Evolutionary conservation across 1,140 invertebrate species (phyloP).

Genomic region (Drosophila mayri): DNA sequence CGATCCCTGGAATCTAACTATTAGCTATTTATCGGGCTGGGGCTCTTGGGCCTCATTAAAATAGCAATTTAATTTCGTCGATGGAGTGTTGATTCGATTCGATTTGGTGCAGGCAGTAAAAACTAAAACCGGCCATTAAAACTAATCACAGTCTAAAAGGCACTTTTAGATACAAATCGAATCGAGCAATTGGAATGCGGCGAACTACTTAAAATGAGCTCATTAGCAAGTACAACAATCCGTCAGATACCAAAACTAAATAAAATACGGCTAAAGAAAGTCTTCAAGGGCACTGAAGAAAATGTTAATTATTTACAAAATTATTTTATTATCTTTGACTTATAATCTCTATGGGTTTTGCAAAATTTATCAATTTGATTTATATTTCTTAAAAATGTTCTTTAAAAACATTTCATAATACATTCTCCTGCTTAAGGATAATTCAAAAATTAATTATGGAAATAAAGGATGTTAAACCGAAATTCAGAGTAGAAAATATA

Average conservation of each 20-base stretch:
- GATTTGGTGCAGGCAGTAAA: slow-evolving; percentile 43
- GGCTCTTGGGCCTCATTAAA: slow-evolving; percentile 36
- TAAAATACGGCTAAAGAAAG: slow-evolving; percentile 67
- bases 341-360: too few species aligned
- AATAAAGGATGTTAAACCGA: background rate
- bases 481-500: background rate
- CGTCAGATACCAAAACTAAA: slow-evolving; percentile 34
- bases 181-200: slow-evolving; percentile 66
- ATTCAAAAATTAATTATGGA: background rate
- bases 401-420: too few species aligned
- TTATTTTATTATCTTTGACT: too few species aligned
- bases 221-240: slow-evolving; percentile 61
- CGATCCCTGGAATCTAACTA: slow-evolving; percentile 9
- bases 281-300: slow-evolving; percentile 33
- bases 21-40: slow-evolving; percentile 19
- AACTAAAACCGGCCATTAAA: slow-evolving; percentile 72
- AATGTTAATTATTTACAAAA: background rate
- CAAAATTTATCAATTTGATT: too few species aligned
- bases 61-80: slow-evolving; percentile 51
- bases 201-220: slow-evolving; percentile 78
- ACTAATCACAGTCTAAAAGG: slow-evolving; percentile 79
- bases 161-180: slow-evolving; percentile 77
- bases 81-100: slow-evolving; percentile 52
- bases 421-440: background rate
- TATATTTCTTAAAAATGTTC: too few species aligned